Percentiles rank a stretch among this genome's conserved stretches.
Conservation (phyloP, 1,140 invertebrate species). For the Drosophila repletoides region DNA sequence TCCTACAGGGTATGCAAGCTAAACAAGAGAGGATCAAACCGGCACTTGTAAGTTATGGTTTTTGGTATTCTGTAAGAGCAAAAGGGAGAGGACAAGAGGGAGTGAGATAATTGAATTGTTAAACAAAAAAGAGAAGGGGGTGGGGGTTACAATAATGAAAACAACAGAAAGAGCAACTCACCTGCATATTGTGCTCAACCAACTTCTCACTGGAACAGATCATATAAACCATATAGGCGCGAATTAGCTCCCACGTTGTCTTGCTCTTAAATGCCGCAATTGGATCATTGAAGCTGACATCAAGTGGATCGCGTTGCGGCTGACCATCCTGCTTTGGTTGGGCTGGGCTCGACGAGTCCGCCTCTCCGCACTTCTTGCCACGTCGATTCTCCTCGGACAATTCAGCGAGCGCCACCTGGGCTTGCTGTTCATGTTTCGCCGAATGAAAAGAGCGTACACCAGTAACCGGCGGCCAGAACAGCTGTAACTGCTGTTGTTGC, state of each 20-base stretch:
- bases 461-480: background rate
- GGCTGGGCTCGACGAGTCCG: background rate
- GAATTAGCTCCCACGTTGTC: slow-evolving; percentile 94
- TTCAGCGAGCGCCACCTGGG: slow-evolving; percentile 12
- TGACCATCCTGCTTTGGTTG: slow-evolving; percentile 34
- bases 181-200: slow-evolving; percentile 97
- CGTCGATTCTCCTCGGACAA: background rate
- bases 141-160: background rate
- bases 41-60: too few species aligned
- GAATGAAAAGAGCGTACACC: slow-evolving; percentile 12
- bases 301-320: slow-evolving; percentile 89
- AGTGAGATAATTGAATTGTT: slow-evolving; percentile 2
- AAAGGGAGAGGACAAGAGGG: background rate
- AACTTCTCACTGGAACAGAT: slow-evolving; percentile 94
- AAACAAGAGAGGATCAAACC: too few species aligned
- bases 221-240: slow-evolving; percentile 96
- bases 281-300: slow-evolving; percentile 93
- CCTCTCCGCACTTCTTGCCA: background rate
- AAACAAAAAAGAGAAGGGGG: background rate
- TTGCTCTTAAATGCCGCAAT: slow-evolving; percentile 95
- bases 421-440: slow-evolving; percentile 4
- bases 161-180: slow-evolving; percentile 82
- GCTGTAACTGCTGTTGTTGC: background rate
- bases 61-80: too few species aligned
- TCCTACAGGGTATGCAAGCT: too few species aligned